Evolutionary conservation across 2,888 invertebrate species (phyloP), one percentile per base, ranked within the genome.

Genomic region (Drosophila robusta): DNA sequence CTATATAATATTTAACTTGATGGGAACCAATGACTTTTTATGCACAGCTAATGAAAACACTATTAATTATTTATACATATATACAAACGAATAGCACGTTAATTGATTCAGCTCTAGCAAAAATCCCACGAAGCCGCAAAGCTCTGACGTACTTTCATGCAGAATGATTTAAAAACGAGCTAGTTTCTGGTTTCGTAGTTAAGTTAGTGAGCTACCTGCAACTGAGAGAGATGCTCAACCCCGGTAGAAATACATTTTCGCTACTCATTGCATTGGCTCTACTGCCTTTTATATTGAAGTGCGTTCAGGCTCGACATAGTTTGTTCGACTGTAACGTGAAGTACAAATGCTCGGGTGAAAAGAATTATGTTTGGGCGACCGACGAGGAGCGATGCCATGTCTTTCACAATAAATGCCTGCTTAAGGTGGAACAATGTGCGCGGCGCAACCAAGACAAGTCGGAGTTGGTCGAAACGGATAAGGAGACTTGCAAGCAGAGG

Each of bases 361-460:
- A 51, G 41, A 44, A 66, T 0, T 22, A 46, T 16, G 45, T 73
- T 6, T 79, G 70, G 70, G 69, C 75, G 12, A 64, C 63, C n/a
- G 71, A 75, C 45, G 64, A 49, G 11, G 55, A 70, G 32, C 69
- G 55, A 1, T 70, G 70, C 36, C 47, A 69, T 26, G 32, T 70
- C 0, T 46, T 70, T 7, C 58, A 56, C 2, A 70, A 70, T 11
- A 26, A 8, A 0, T 70, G 70, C 11, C 18, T 61, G 9, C 14
- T 61, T 4, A 26, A 11, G 24, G 52, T 46, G 4, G 69, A 61
- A 7, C 61, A 69, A 32, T 70, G 70, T 32, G 54, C 50, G 3
- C 70, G 70, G 0, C 22, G 5, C 4, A 18, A n/a, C 1, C 12
- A 46, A 8, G 61, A 46, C 11, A 41, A 8, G 9, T n/a, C 50